Evolutionary conservation across 2,888 invertebrate species (phyloP), one percentile per base, ranked within the genome.

Genomic region (Melolontha melolontha): DNA sequence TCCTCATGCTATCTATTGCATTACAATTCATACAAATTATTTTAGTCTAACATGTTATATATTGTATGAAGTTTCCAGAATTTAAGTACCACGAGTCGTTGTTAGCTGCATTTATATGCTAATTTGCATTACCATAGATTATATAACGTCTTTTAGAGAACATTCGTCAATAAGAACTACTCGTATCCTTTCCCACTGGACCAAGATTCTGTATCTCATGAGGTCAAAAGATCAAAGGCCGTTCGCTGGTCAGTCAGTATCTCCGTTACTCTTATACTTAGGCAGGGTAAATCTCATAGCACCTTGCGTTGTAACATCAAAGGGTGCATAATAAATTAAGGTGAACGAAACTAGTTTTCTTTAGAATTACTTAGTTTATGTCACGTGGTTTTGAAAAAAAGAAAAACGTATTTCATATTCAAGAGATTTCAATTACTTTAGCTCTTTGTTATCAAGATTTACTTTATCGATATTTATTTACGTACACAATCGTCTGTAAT

Each of bases 181-280:
- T 65, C 64, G 71, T 68, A 67, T 72, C 51, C 44, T 54, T 72
- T 72, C 72, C 72, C 72, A 72, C 68, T 71, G 72, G 70, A 71
- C 69, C 70, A 65, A 54, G 72, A 70, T 54, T 69, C 72, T 72
- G 67, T 50, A 67, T 70, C 66, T 69, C 69, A 59, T 59, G 57
- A 50, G 66, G 57, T 57, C 41, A 29, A 12, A 40, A 66, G 69
- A 69, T 69, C 69, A 69, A 65, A 69, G 69, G 69, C 66, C 52
- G 39, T 22, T 14, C 42, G 62, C 34, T 54, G 66, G 62, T 62
- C 65, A 68, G 39, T 34, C 16, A 14, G n/a, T 40, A 50, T 51
- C 54, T 59, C 59, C 62, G 65, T 55, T 62, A 63, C 65, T 69
- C 50, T 57, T 59, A 62, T 44, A 55, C 40, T 44, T 47, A 54